Conservation (phyloP, 2,888 invertebrate genomes). For the Synanthedon vespiformis region DNA sequence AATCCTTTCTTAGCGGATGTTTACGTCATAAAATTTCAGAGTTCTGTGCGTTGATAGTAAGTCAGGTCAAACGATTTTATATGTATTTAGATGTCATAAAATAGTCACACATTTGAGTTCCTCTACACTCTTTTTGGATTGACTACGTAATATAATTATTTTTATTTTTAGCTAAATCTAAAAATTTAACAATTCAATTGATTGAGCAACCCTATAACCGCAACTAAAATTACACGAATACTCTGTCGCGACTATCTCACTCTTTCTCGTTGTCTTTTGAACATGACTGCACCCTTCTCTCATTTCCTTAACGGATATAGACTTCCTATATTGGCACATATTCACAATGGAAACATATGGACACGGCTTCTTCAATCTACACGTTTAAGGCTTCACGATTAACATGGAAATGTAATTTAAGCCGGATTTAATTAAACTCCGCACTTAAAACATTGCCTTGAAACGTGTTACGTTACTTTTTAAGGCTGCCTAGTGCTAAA, state of each 20-base stretch:
- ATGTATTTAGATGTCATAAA: too few relatives aligned
- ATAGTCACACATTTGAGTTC: too few relatives aligned
- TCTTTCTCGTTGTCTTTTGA: slow-evolving; percentile 5
- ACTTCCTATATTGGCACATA: slow-evolving; percentile 13
- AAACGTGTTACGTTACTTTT: not conserved
- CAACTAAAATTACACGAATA: not conserved
- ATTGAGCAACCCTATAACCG: not conserved
- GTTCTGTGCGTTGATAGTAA: too few relatives aligned
- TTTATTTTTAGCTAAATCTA: too few relatives aligned
- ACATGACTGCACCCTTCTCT: slow-evolving; percentile 10
- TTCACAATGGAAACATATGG: slow-evolving; percentile 1
- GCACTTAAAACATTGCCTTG: not conserved
- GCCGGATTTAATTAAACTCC: not conserved
- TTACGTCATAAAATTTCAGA: too few relatives aligned
- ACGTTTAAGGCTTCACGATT: not conserved
- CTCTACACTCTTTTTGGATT: too few relatives aligned
- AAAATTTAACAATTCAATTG: too few relatives aligned
- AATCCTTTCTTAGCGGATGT: too few relatives aligned
- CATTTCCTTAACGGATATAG: slow-evolving; percentile 19
- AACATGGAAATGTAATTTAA: not conserved
- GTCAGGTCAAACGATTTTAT: too few relatives aligned
- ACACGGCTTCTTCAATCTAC: slow-evolving; percentile 3
- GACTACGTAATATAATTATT: too few relatives aligned
- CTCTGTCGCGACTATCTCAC: not conserved
- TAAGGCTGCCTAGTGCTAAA: too few relatives aligned